Percentiles rank a stretch among this genome's conserved stretches.
These are phyloP conservation scores for Festucalex cinctus DNA, from an alignment of 2,113 vertebrate species.

Conservation along the genomic window DNA sequence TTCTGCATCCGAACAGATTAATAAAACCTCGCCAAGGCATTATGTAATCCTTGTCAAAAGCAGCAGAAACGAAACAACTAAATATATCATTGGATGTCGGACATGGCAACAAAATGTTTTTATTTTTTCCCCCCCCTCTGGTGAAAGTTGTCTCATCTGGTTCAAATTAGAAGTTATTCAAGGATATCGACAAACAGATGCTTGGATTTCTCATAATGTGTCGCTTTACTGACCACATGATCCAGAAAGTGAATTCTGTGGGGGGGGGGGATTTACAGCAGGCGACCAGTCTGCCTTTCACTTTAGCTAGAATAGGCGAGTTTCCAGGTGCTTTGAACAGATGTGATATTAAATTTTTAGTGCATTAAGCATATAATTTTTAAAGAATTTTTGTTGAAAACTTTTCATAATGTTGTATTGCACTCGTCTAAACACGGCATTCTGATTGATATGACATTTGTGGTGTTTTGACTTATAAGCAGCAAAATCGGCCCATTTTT, in stretches of 20 bases:
- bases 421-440: too few species aligned
- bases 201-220: neutral
- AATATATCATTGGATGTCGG: neutral
- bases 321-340: too few species aligned
- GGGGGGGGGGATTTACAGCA: neutral
- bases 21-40: constrained; percentile 10
- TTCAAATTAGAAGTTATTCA: constrained; percentile 14
- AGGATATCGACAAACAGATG: constrained; percentile 9
- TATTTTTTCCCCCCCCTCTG: neutral
- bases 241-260: neutral
- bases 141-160: constrained; percentile 7
- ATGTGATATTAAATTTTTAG: too few species aligned
- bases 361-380: too few species aligned
- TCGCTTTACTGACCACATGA: constrained; percentile 6
- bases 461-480: too few species aligned
- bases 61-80: constrained; percentile 13
- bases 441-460: too few species aligned
- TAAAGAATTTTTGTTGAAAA: too few species aligned
- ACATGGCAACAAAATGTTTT: constrained; percentile 1
- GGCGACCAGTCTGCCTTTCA: neutral
- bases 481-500: too few species aligned
- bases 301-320: neutral
- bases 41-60: constrained; percentile 33
- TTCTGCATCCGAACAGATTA: constrained; percentile 35
- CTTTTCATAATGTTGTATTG: too few species aligned